phyloP scores from a whole-genome alignment of 2,797 vertebrate genomes.

The Apogon hyalosoma region DNA sequence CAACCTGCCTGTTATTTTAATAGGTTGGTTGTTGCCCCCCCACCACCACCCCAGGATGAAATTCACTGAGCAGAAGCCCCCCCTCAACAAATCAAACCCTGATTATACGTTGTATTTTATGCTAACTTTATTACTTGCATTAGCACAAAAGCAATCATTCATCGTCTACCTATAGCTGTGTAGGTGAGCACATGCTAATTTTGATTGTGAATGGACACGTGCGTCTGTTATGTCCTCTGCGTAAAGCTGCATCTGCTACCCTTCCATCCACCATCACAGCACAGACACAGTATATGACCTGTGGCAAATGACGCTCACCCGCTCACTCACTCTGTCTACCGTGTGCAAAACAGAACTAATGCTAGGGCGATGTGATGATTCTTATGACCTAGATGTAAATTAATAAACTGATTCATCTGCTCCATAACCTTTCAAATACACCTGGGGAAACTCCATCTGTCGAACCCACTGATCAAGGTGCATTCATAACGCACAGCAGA shows the following conservation, averaged over 20 bases:
- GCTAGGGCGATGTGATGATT: not conserved
- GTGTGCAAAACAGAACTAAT: constrained; percentile 5
- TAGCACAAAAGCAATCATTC: not conserved
- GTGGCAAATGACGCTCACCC: not conserved
- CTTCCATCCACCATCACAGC: not conserved
- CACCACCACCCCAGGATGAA: too few species aligned
- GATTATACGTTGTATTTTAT: too few species aligned
- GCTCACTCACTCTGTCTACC: not conserved
- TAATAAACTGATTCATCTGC: constrained; percentile 45
- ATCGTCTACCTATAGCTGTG: too few species aligned
- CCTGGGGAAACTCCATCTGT: constrained; percentile 72
- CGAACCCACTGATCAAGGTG: constrained; percentile 49
- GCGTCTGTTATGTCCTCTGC: not conserved
- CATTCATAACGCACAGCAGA: constrained; percentile 46
- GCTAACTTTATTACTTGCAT: too few species aligned
- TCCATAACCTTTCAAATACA: constrained; percentile 37
- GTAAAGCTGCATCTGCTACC: not conserved
- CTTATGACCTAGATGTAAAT: constrained; percentile 41
- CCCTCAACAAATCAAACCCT: too few species aligned
- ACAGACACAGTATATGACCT: not conserved
- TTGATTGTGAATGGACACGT: not conserved
- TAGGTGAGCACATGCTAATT: not conserved
- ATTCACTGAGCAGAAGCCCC: too few species aligned
- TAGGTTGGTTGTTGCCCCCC: too few species aligned
- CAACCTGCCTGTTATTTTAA: too few species aligned